Evolutionary conservation across 64 coral and sea anemone genomes (phyloP).

Genomic region (Anthopleura sola): DNA sequence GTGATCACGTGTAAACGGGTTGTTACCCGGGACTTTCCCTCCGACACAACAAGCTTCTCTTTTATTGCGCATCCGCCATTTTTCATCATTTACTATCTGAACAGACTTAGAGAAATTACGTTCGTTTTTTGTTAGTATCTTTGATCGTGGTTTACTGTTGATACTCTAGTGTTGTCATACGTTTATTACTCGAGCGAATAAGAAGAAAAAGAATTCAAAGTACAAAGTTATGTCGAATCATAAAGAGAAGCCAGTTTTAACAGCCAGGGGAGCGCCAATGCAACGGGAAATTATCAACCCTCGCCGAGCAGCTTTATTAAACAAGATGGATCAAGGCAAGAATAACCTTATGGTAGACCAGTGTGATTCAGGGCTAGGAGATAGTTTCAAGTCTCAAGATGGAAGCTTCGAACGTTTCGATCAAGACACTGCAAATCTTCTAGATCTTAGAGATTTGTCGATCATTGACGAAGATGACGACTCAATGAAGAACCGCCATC

Average conservation of each 20-base stretch:
- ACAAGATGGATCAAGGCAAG: conserved; percentile 20
- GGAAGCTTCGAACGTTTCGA: conserved; percentile 27
- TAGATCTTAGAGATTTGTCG: neutral
- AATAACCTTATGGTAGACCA: conserved; percentile 4
- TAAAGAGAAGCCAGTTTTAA: neutral
- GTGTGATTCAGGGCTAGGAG: conserved; percentile 81
- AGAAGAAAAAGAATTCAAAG: neutral
- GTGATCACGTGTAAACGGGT: conserved; percentile 28
- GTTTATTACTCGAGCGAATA: neutral
- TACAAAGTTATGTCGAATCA: conserved; percentile 1
- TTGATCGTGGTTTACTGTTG: neutral
- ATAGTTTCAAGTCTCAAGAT: conserved; percentile 41
- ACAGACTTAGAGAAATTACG: neutral
- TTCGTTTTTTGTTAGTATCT: neutral
- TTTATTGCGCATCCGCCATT: neutral
- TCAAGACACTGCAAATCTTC: neutral
- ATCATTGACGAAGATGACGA: neutral
- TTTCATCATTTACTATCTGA: neutral
- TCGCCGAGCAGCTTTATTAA: neutral
- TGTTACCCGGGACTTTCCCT: neutral
- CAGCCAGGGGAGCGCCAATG: conserved; percentile 39
- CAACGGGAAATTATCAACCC: neutral
- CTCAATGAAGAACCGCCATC: conserved; percentile 24
- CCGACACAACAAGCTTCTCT: neutral
- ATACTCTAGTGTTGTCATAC: neutral